Evolutionary conservation across 92 coral and sea anemone genomes (phyloP), one percentile per base, ranked within the genome.

Genomic region (Porites divaricata): DNA sequence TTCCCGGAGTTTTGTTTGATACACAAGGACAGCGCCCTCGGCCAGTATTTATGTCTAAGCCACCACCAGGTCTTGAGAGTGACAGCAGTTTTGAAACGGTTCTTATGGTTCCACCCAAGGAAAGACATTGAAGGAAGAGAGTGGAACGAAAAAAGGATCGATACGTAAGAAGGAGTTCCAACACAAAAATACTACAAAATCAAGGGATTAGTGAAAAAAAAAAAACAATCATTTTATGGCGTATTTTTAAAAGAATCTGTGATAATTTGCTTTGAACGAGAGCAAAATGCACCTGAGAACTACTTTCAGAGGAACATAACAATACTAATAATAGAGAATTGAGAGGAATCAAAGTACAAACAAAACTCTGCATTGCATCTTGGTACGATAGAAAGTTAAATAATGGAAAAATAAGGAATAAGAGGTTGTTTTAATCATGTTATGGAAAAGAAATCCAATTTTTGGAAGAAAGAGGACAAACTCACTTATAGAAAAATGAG

Each of bases 11-110:
- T 53, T 68, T 66, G 35, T 68, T 80, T 70, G 85, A 80, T 10
- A 80, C 85, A 0, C 85, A 80, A 53, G 85, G 85, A 20, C 85
- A 80, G 52, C 76, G 76, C 0, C 53, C 75, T 6, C 67, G 65
- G n/a, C 85, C 85, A 21, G 45, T 80, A 19, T 80, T 80, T 80
- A 53, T 80, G 8, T 76, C 85, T 16, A 80, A 80, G 26, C 67
- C 75, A 16, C 85, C 76, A 8, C 25, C 56, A 22, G 76, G 68
- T 2, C 85, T 80, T 54, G 76, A 6, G 3, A 51, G 69, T 12
- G 85, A 80, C 76, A 68, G 67, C 56, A 80, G 19, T 53, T 66
- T 64, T 22, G 75, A 80, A 68, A 80, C 85, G 7, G 85, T 80
- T 5, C 19, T 80, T 2, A 80, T 80, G 85, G 85, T 80, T 28